Conservation (phyloP, 2,113 vertebrate genomes). For the Diadophis punctatus region DNA sequence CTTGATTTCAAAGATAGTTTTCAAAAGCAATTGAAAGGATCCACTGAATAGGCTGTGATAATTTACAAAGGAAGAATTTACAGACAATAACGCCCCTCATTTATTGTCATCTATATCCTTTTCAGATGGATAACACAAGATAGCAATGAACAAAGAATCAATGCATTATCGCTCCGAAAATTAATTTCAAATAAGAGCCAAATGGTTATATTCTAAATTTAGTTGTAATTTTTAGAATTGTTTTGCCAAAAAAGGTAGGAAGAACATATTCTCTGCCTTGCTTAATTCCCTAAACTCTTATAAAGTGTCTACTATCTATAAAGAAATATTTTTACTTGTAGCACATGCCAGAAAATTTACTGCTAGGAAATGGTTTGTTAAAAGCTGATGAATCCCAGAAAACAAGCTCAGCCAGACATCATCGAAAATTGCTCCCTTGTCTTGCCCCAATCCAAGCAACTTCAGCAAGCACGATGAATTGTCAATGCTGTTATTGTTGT, state of each 20-base stretch:
- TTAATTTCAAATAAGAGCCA: not conserved
- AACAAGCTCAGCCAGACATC: not conserved
- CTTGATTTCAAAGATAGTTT: not conserved
- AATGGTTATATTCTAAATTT: not conserved
- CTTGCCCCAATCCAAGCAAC: not conserved
- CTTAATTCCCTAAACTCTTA: not conserved
- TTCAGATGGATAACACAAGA: not conserved
- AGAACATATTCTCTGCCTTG: not conserved
- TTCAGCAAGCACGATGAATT: not conserved
- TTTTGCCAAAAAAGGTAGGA: not conserved
- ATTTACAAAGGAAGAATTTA: not conserved
- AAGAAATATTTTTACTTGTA: slow-evolving; percentile 2
- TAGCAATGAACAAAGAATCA: not conserved
- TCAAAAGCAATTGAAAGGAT: not conserved
- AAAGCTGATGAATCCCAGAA: slow-evolving; percentile 30
- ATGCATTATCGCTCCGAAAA: not conserved
- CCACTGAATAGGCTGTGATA: not conserved
- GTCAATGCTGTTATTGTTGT: not conserved
- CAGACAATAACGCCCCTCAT: not conserved
- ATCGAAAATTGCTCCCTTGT: not conserved
- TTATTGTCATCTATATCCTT: not conserved
- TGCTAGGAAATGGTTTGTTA: slow-evolving; percentile 39
- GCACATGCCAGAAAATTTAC: slow-evolving; percentile 26
- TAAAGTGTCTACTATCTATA: slow-evolving; percentile 4
- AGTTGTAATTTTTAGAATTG: not conserved